These are phyloP conservation scores for Ganaspis sp. DNA, from an alignment of 1,140 invertebrate genomes.

Conservation along the genomic window DNA sequence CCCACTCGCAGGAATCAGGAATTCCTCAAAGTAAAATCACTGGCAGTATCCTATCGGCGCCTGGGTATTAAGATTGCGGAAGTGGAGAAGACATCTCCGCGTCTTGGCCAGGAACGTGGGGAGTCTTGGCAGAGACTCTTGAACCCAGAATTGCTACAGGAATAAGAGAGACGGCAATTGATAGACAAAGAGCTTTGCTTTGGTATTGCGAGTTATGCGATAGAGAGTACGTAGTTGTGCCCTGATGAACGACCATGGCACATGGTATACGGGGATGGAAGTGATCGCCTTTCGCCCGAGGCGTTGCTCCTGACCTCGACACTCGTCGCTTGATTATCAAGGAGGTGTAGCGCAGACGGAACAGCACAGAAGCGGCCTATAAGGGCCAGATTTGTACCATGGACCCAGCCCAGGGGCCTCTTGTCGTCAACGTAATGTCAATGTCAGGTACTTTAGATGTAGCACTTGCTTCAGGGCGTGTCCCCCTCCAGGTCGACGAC, in stretches of 20 bases:
- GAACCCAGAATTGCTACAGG: neutral
- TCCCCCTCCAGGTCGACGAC: constrained; percentile 63
- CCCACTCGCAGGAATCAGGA: neutral
- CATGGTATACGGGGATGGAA: constrained; percentile 9
- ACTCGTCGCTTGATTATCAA: constrained; percentile 42
- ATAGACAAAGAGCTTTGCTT: neutral
- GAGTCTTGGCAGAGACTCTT: neutral
- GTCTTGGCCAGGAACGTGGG: neutral
- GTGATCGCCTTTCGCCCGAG: constrained; percentile 48
- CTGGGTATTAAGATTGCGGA: constrained; percentile 20
- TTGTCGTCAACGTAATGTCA: constrained; percentile 63
- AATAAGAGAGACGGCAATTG: neutral
- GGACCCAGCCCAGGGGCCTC: constrained; percentile 40
- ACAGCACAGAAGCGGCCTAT: constrained; percentile 16
- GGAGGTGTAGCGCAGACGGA: constrained; percentile 39
- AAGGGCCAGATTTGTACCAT: constrained; percentile 36
- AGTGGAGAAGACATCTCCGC: constrained; percentile 6
- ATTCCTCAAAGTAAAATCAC: neutral
- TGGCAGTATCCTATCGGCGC: constrained; percentile 3
- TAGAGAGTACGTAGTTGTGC: neutral
- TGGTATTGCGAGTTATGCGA: constrained; percentile 13
- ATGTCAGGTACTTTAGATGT: constrained; percentile 63
- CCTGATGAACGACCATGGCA: neutral
- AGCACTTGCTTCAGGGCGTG: constrained; percentile 57
- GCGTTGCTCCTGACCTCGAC: constrained; percentile 51